A percentile compares a stretch with the other conserved stretches of the same genome.
Evolutionary conservation across 2,888 invertebrate genomes (phyloP).

Genomic region (Trissonchulus sp.): DNA sequence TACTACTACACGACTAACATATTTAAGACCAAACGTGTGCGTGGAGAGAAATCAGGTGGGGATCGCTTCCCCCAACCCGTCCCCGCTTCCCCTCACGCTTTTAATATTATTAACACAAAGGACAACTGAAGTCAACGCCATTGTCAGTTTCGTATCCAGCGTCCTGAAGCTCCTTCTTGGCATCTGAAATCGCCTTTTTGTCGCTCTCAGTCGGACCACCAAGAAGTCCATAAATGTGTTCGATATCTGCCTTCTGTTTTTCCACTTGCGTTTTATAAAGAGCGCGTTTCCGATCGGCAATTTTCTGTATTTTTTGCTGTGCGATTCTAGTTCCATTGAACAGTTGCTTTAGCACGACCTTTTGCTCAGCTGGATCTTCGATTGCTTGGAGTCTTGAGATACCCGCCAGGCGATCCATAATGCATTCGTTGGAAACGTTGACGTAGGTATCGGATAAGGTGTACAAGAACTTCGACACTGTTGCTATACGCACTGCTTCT

Average conservation of each 20-base stretch:
- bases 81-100: too few relatives aligned
- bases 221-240: neutral
- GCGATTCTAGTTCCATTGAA: neutral
- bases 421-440: conserved; percentile 11
- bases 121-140: neutral
- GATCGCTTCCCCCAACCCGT: too few relatives aligned
- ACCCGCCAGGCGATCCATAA: conserved; percentile 26
- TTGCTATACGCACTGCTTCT: neutral
- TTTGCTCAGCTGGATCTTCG: neutral
- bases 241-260: neutral
- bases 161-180: neutral
- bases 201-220: neutral
- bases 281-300: neutral
- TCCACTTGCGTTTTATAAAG: neutral
- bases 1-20: too few relatives aligned
- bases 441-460: conserved; percentile 28
- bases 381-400: neutral
- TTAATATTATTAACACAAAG: neutral
- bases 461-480: conserved; percentile 21
- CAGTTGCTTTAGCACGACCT: neutral
- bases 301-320: neutral
- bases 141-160: neutral
- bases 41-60: too few relatives aligned
- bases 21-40: too few relatives aligned
- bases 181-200: neutral